Base-by-base conservation (phyloP, 2,797 vertebrate genomes). In the Fistularia commersonii region DNA sequence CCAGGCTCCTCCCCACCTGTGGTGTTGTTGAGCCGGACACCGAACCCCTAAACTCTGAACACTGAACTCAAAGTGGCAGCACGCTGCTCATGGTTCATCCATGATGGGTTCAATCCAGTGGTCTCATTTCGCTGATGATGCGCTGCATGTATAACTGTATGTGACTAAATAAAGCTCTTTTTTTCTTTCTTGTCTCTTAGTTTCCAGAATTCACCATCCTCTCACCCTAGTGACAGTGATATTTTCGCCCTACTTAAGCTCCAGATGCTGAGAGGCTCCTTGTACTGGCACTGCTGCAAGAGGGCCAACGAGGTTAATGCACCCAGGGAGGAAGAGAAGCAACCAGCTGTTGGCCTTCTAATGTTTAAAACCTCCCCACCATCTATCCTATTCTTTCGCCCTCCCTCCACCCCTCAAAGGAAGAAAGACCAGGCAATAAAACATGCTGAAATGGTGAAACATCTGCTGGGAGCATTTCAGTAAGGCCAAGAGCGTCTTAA, bases 291-390 rank as follows among this genome's bases (percentile, higher is more conserved):
- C 87, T 90, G 91, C 77, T 76, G 75, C 79, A 91, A 82, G 72
- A 89, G 90, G 86, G 89, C 91, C 92, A 93, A 85, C 91, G 92
- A 94, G 94, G 92, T 96, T 95, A 95, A 95, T 94, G 93, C 92
- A 94, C 92, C 90, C 89, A 89, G 92, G 92, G 92, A 93, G 91
- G 91, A 51, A 41, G 90, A 92, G 92, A 93, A 88, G 91, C 91
- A 94, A 91, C 92, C 93, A 96, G 93, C 93, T 95, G 94, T 93
- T 94, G 90, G 90, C 89, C 92, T 92, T 93, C 92, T 93, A 91
- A 92, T 91, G 91, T 93, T 93, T 92, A 92, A 94, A 92, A 90
- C 88, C 88, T 66, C 64, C 57, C 55, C 45, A 66, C 51, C 51
- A 55, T 76, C 64, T 34, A 73, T 61, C 65, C 77, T 53, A 50